These are phyloP conservation scores for Brachypteracias leptosomus DNA, from an alignment of 2,113 vertebrate species.

Conservation along the genomic window DNA sequence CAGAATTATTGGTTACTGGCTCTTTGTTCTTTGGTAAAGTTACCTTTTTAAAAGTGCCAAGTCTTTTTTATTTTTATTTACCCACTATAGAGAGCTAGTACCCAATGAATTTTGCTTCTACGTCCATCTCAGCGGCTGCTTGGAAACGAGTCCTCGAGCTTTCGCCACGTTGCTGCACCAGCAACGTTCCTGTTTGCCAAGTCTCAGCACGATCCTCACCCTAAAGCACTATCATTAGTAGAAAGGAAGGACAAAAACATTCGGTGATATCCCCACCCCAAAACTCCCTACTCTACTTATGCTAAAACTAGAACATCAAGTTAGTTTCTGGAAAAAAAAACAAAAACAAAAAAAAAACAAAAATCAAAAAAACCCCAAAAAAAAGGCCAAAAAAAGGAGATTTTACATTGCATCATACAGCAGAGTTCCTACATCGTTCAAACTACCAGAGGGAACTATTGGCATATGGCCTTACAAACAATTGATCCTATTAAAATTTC, in stretches of 20 bases:
- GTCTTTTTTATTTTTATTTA: constrained; percentile 86
- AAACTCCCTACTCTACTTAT: constrained; percentile 71
- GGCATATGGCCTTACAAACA: constrained; percentile 86
- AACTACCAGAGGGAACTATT: constrained; percentile 85
- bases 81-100: constrained; percentile 86
- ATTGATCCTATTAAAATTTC: constrained; percentile 87
- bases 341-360: constrained; percentile 87
- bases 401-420: constrained; percentile 89
- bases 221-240: constrained; percentile 85
- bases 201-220: constrained; percentile 84
- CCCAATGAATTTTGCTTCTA: constrained; percentile 78
- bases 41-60: constrained; percentile 94
- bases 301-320: constrained; percentile 86
- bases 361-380: no score
- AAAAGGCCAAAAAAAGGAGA: constrained; percentile 82
- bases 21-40: constrained; percentile 96
- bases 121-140: constrained; percentile 77
- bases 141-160: constrained; percentile 79
- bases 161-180: constrained; percentile 81
- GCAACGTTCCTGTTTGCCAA: constrained; percentile 79
- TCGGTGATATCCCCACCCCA: constrained; percentile 78
- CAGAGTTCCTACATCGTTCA: constrained; percentile 86
- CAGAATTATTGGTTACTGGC: constrained; percentile 85
- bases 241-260: constrained; percentile 83
- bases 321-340: constrained; percentile 76